A percentile compares a stretch with the other conserved stretches of the same genome.
Evolutionary conservation across 2,888 invertebrate genomes (phyloP).

Genomic region (Sycophila texana): DNA sequence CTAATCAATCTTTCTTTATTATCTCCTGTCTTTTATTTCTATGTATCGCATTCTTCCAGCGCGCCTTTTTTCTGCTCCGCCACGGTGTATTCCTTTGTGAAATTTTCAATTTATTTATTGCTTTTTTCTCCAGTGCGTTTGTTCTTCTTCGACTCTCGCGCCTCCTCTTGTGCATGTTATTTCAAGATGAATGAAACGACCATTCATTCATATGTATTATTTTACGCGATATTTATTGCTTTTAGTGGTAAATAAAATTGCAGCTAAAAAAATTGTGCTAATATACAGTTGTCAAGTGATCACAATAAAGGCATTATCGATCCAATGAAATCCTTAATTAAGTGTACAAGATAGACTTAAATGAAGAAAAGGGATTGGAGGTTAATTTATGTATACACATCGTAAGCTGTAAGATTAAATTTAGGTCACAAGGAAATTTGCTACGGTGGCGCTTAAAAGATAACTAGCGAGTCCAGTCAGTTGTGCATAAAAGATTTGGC

Average conservation of each 20-base stretch:
- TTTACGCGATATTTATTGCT: conserved; percentile 48
- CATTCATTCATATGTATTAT: conserved; percentile 38
- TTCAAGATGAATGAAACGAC: conserved; percentile 43
- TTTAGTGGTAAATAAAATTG: conserved; percentile 4
- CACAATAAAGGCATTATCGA: no score
- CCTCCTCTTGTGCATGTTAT: conserved; percentile 24
- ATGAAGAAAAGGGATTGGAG: neutral
- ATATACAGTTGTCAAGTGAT: no score
- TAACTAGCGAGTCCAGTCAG: neutral
- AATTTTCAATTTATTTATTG: conserved; percentile 56
- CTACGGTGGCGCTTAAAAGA: conserved; percentile 10
- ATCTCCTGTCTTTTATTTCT: conserved; percentile 47
- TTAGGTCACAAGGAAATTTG: neutral
- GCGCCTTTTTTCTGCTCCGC: conserved; percentile 43
- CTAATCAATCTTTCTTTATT: conserved; percentile 52
- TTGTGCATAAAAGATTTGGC: conserved; percentile 15
- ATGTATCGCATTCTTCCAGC: conserved; percentile 48
- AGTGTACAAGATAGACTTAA: neutral
- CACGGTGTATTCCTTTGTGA: conserved; percentile 48
- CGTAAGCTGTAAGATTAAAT: neutral
- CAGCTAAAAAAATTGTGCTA: neutral
- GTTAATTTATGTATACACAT: neutral
- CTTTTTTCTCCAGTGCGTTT: conserved; percentile 40
- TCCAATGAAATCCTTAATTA: no score
- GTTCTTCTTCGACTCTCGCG: conserved; percentile 36